Base-by-base conservation (phyloP, 2,113 vertebrate species). In the Cairina moschata region DNA sequence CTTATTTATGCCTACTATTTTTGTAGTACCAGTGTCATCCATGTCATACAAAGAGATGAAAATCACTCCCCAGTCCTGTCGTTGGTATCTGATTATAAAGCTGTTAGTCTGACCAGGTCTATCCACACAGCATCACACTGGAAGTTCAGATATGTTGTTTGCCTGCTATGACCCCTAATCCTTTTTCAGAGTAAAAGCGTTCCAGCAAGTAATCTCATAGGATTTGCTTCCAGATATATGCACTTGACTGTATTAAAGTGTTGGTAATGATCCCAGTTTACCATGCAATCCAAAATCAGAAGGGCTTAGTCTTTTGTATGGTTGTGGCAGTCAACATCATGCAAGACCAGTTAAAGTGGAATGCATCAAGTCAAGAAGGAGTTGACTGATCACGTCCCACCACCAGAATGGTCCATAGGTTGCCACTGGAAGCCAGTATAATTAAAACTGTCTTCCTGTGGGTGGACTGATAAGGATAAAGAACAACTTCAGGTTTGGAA, bases 121-220 rank as follows among this genome's bases (percentile, higher is more conserved):
- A 71, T 88, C 50, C 44, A 66, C 22, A 42, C 29, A 73, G 63
- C 55, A 66, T 63, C 63, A 58, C 44, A 32, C 22, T 77, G 67
- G 59, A 79, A 85, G 78, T 87, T 91, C 71, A 90, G 59, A 23
- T 52, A 91, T 36, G n/a, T 44, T 92, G 38, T 31, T 94, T 79
- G 65, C 67, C 82, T 93, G 44, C 78, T 76, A 34, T 81, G 91
- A 94, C n/a, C 84, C 31, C 46, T 90, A 93, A 83, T 85, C 72
- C 78, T 76, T 91, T 93, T 83, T 88, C 94, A 93, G 75, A 83
- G 78, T 58, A 91, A 94, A 95, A 93, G 72, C 85, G 86, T 91
- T 93, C 63, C 55, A 90, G 76, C n/a, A 83, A 94, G 72, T 85
- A 95, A 79, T 97, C 84, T 83, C 85, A 62, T 1, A 80, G 87